Percentiles rank a stretch among this genome's conserved stretches.
Conservation (phyloP, 1,140 invertebrate genomes). For the Drosophila lini region DNA sequence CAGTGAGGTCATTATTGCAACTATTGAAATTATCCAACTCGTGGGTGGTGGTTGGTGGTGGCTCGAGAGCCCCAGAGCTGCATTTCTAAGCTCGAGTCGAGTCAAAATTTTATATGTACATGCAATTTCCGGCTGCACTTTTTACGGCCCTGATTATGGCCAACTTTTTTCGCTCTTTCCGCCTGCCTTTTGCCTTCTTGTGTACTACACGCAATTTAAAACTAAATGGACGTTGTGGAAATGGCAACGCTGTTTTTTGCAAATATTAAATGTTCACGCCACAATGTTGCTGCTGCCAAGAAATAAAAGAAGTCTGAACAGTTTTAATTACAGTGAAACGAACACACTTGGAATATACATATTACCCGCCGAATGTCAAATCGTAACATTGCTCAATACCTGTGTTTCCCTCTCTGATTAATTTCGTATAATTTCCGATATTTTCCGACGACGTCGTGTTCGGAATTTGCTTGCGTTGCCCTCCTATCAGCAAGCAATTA, state of each 20-base stretch:
- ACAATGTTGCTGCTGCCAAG: slow-evolving; percentile 46
- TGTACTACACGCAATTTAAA: slow-evolving; percentile 61
- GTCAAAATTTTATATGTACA: slow-evolving; percentile 58
- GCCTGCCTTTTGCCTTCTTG: neutral
- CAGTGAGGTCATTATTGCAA: slow-evolving; percentile 76
- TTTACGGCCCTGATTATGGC: slow-evolving; percentile 51
- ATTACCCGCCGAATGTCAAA: slow-evolving; percentile 13
- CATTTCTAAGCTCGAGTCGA: slow-evolving; percentile 30
- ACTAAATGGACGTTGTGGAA: slow-evolving; percentile 47
- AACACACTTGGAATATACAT: slow-evolving; percentile 7
- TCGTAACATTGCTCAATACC: slow-evolving; percentile 30
- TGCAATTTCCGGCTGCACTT: slow-evolving; percentile 59
- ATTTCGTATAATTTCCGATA: slow-evolving; percentile 53
- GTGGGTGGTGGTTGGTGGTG: slow-evolving; percentile 48
- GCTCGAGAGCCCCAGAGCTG: neutral
- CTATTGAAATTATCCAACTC: slow-evolving; percentile 75
- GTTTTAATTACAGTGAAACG: slow-evolving; percentile 31
- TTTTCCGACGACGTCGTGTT: slow-evolving; percentile 9
- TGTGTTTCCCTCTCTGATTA: slow-evolving; percentile 40
- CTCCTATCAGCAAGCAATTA: slow-evolving; percentile 67
- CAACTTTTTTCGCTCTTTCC: slow-evolving; percentile 41
- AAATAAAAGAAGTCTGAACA: slow-evolving; percentile 16
- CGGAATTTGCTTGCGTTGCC: slow-evolving; percentile 31
- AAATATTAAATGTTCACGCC: slow-evolving; percentile 55
- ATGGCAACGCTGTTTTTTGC: slow-evolving; percentile 36